Evolutionary conservation across 2,888 invertebrate species (phyloP), one percentile per base, ranked within the genome.

Genomic region (Epicampocera succincta): DNA sequence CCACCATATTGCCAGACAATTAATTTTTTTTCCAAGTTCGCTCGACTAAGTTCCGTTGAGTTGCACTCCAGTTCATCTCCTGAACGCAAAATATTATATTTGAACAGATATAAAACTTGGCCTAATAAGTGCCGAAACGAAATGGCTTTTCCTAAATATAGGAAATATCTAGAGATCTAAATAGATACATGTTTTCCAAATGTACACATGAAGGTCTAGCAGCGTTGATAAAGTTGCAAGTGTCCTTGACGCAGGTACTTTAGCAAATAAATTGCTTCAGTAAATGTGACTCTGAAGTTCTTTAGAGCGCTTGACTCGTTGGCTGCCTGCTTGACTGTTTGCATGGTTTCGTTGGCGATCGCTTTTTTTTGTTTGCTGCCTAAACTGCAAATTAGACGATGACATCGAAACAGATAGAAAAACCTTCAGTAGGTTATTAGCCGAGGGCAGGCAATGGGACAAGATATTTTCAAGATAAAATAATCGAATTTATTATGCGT

Each of bases 391-490:
- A 69, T 63, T 66, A 74, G 25, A 42, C 40, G 66, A 63, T 54
- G 63, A 73, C 48, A 71, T 50, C 46, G 58, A 73, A 33, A 63
- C 13, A 56, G 61, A 72, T 25, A 71, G 50, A 56, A 66, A 58
- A 71, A 73, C 81, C 77, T 77, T 81, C 81, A 81, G 42, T 73
- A 77, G 77, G 72, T 76, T 76, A 81, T 61, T 68, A 56, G 77
- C 68, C 72, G 76, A 11, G 50, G 25, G 8, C n/a, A 46, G 38
- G 66, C 72, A 81, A 80, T 76, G 76, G 72, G 76, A 72, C 66
- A 72, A 68, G 50, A 61, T 63, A 38, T 66, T 75, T 75, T 29
- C 5, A 11, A 58, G 42, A 75, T 66, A 75, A 75, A 66, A 66
- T 50, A 58, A 58, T 19, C 50, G 58, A 66, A 58, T 75, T 75